Evolutionary conservation across 2,113 vertebrate species (phyloP).

Genomic region (Sinocyclocheilus maitianheensis): DNA sequence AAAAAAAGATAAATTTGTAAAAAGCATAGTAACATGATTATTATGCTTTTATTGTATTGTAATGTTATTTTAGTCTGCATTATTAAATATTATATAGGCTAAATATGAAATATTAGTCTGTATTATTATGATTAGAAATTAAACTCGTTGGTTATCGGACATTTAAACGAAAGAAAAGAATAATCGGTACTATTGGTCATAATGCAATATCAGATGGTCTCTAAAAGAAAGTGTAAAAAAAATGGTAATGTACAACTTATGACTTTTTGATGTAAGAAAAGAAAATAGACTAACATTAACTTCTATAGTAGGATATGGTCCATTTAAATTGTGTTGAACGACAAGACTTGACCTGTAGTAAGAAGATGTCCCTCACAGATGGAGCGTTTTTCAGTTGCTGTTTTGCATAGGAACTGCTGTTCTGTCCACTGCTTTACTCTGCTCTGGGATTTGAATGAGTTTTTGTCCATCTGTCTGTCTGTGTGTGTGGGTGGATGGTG

Average conservation of each 20-base stretch:
- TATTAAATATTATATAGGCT: not conserved
- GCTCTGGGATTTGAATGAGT: constrained; percentile 10
- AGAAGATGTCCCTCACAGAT: not conserved
- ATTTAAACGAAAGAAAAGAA: not conserved
- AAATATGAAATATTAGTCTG: no score
- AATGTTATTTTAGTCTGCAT: not conserved
- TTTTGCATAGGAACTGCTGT: constrained; percentile 52
- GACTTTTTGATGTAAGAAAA: no score
- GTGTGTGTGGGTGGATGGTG: not conserved
- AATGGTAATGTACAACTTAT: not conserved
- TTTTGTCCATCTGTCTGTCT: not conserved
- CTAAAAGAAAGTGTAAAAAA: not conserved
- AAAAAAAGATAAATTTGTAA: not conserved
- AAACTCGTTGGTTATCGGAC: not conserved
- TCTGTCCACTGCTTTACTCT: constrained; percentile 13
- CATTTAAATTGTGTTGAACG: not conserved
- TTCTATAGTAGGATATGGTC: not conserved
- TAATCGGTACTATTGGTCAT: not conserved
- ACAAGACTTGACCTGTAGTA: not conserved
- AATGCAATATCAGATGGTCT: not conserved
- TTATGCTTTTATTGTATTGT: not conserved
- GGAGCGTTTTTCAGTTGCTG: constrained; percentile 47
- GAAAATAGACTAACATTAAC: not conserved
- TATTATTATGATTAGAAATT: not conserved
- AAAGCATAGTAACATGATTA: not conserved